Base-by-base conservation (phyloP, 2,888 invertebrate genomes). In the Orthonychiurus folsomi region DNA sequence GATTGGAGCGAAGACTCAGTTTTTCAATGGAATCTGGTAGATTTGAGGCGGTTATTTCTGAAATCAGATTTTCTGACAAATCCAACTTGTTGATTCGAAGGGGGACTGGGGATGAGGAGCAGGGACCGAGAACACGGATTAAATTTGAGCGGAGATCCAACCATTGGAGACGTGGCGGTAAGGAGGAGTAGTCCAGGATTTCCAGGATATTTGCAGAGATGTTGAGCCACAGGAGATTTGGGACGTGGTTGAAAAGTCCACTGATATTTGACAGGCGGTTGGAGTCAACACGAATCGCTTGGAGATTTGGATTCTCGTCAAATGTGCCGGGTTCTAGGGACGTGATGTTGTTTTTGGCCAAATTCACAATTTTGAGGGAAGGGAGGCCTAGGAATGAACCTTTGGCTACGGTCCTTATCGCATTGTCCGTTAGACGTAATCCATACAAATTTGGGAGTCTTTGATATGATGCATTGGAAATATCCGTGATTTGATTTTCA, bases 91-190 rank as follows among this genome's bases (percentile, higher is more conserved):
- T 86, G 68, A 89, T 80, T 69, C 87, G 86, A 72, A 89, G 79
- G 74, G 87, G 85, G 64, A 86, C 86, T 80, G 89, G 88, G 74
- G 89, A 85, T 77, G 89, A 89, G 76, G 87, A 87, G 78, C 88
- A 88, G 80, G 90, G 90, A 71, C 88, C 88, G 72, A 91, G 81
- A 78, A 87, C 87, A 73, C 84, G 83, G 71, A 91, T 89, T 78
- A 86, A 85, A 80, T 91, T 91, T 69, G 87, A 84, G 75, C 89
- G 89, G 75, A 90, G 85, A 79, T 91, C 89, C 73, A 91, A 79
- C 87, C 88, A 88, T 79, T 88, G 86, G 73, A 91, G 80, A 75
- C 87, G 85, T 71, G 86, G 87, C 66, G 90, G 90, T 77, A 91
- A 86, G 78, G 89, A 83, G 62, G 88, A 86, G 77, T 89, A 90